Percentiles rank a stretch among this genome's conserved stretches.
Conservation (phyloP, 2,113 vertebrate species). For the western clawed frog (Xenopus tropicalis) region DNA sequence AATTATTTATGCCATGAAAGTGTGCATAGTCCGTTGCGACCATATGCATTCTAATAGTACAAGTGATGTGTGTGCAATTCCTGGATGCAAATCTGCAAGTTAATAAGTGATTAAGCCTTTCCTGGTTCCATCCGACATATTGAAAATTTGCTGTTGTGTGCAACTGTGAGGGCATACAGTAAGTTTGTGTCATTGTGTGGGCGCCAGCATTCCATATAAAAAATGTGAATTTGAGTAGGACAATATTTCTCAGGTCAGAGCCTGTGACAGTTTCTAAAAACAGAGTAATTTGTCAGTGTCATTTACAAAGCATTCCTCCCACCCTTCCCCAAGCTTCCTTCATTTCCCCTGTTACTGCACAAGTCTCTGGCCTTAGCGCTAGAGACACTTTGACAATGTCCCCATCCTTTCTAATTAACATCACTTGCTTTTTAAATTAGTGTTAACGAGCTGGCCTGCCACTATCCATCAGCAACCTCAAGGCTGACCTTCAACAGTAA, state of each 20-base stretch:
- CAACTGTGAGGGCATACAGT: background rate
- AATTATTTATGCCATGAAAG: no score
- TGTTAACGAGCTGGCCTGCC: conserved; percentile 38
- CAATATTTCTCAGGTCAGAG: conserved; percentile 37
- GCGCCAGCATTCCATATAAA: background rate
- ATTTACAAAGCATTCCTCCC: background rate
- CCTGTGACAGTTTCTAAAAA: conserved; percentile 34
- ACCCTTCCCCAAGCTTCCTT: conserved; percentile 5
- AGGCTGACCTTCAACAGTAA: conserved; percentile 31
- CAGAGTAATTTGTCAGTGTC: conserved; percentile 42
- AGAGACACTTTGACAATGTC: conserved; percentile 40
- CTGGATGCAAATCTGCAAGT: no score
- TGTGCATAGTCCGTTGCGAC: no score
- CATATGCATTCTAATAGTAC: no score
- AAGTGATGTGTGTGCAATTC: no score
- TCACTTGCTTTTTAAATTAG: conserved; percentile 44
- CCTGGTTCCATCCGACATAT: no score
- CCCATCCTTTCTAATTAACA: conserved; percentile 39
- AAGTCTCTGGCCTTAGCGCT: conserved; percentile 22
- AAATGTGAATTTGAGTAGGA: conserved; percentile 10
- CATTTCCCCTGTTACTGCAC: conserved; percentile 7
- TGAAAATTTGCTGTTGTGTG: no score
- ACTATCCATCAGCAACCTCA: conserved; percentile 38
- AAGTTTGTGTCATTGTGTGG: background rate
- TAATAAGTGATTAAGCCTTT: no score